These are phyloP conservation scores for Rhincodon typus DNA, from an alignment of 2,797 vertebrate genomes.

Conservation along the genomic window DNA sequence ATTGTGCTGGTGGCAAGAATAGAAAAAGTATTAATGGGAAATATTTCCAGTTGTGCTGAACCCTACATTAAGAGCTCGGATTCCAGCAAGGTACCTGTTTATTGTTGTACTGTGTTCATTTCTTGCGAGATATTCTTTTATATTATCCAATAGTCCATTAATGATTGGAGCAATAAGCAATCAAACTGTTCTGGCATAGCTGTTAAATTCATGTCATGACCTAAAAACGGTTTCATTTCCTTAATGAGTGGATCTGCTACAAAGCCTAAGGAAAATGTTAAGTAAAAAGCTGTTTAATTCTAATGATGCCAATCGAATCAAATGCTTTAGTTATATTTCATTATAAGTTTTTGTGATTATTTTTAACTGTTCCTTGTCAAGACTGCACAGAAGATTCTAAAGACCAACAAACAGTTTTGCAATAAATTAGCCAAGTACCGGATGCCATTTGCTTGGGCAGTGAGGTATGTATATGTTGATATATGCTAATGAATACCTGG, in stretches of 20 bases:
- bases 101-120: not conserved
- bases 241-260: not conserved
- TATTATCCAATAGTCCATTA: not conserved
- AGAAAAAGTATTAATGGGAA: conserved; percentile 93
- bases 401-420: conserved; percentile 92
- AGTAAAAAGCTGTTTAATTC: not conserved
- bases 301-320: not conserved
- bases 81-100: conserved; percentile 77
- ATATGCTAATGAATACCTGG: not conserved
- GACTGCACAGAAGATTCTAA: conserved; percentile 89
- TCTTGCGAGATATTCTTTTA: not conserved
- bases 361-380: conserved; percentile 48
- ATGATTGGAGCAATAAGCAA: not conserved
- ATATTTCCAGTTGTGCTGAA: conserved; percentile 80
- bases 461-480: conserved; percentile 67
- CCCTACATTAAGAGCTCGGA: conserved; percentile 95
- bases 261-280: not conserved
- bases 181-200: not conserved
- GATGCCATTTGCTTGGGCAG: conserved; percentile 95
- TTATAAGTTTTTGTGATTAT: not conserved
- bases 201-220: not conserved
- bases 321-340: not conserved
- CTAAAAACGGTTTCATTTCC: not conserved
- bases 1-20: conserved; percentile 89
- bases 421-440: conserved; percentile 88